Conservation (phyloP, 2,113 vertebrate species). For the Mesembrinibis cayennensis region DNA sequence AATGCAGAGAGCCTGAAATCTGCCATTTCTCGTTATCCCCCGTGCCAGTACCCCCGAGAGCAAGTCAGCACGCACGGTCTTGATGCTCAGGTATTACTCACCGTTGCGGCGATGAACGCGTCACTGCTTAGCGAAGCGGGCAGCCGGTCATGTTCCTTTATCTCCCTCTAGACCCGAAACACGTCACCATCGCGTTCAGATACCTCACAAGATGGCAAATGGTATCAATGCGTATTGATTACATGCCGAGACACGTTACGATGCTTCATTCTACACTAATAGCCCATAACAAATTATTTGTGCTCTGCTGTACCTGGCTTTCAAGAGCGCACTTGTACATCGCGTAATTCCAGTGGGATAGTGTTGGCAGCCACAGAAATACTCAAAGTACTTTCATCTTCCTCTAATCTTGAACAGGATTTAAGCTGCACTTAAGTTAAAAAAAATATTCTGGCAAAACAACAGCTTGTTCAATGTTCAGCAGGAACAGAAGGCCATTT, state of each 20-base stretch:
- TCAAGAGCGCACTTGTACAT: not conserved
- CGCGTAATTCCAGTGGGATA: not conserved
- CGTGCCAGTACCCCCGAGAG: no score
- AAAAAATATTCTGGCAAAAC: not conserved
- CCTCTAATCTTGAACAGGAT: not conserved
- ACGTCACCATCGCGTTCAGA: not conserved
- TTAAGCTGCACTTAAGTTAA: not conserved
- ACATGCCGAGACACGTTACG: not conserved
- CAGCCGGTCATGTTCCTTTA: no score
- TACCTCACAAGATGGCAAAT: not conserved
- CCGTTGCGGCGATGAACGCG: rapidly evolving
- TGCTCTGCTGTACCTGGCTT: not conserved
- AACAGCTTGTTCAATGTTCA: not conserved
- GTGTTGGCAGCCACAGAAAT: not conserved
- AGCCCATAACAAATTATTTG: not conserved
- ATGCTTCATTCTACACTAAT: not conserved
- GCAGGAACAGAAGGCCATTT: not conserved
- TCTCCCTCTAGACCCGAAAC: not conserved
- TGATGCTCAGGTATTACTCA: not conserved
- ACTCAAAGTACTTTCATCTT: not conserved
- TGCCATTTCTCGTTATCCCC: not conserved
- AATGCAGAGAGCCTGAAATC: not conserved
- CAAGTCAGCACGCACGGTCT: rapidly evolving
- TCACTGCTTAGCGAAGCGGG: not conserved
- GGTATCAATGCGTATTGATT: not conserved